Base-by-base conservation (phyloP, 2,797 vertebrate species). In the Liparis tanakae region DNA sequence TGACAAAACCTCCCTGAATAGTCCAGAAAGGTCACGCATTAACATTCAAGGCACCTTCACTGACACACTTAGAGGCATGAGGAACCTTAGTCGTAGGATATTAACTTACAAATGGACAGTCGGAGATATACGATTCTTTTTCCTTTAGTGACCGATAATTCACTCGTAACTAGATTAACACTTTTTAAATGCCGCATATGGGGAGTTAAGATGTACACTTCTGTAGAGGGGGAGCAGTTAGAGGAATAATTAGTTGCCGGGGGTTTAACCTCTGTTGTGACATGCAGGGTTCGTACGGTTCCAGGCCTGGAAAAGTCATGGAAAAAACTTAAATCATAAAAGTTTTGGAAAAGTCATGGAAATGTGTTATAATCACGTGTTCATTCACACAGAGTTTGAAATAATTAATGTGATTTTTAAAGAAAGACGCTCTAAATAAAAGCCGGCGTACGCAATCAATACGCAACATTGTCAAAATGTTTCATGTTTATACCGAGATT, bases 71-170 rank as follows among this genome's bases (percentile, higher is more conserved):
- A 50, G 15, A 56, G 12, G 50, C 25, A 34, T 22, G 17, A 60
- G 14, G 20, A 14, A n/a, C 46, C 54, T 44, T 54, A 37, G 50
- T n/a, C 43, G 25, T n/a, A 18, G 25, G 22, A 41, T 53, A 63
- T 72, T 48, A 61, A 8, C 20, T 18, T 53, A 33, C 56, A 74
- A 70, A 59, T 67, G 37, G 20, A 63, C 37, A 30, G 14, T 34
- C 20, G 57, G 13, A 57, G 20, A 22, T 62, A 67, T 53, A n/a
- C n/a, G n/a, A n/a, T n/a, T 37, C 30, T n/a, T 37, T 67, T 72
- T 55, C 61, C 44, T 57, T 8, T 13, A 1, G 25, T 67, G 44
- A 63, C 37, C 58, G 3, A 54, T 76, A 44, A 60, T 71, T 60
- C 10, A n/a, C 43, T 43, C 64, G 3, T 62, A 13, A 39, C 34